Base-by-base conservation (phyloP, 2,888 invertebrate genomes). In the Eupithecia inturbata region DNA sequence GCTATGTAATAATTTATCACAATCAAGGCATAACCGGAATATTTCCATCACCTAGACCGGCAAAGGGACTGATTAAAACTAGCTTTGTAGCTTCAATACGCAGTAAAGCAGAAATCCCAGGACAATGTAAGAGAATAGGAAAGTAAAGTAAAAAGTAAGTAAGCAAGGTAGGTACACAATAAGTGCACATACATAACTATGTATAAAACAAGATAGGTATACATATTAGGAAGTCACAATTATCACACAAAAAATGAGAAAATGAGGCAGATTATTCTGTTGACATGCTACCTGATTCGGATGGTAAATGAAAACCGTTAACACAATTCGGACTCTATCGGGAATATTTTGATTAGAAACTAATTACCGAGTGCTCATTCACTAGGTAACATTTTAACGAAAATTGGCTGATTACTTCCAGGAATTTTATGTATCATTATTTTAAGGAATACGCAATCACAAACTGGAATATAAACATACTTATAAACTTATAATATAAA, bases 11-110 rank as follows among this genome's bases (percentile, higher is more conserved):
- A 69, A 57, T 67, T 45, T 60, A 60, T 71, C 71, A 66, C 39
- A 68, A 57, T 64, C 73, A 57, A 71, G 66, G 68, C 41, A 66
- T 45, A 74, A 28, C 39, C 19, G 53, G 22, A 60, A 68, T 73
- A 70, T 67, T 75, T 71, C 41, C 63, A 74, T 68, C 73, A 28
- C 72, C 70, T 66, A 76, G 60, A 87, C 88, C 87, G 89, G 90
- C 89, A 91, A 92, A 89, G 89, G 87, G 85, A 83, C 88, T 93
- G 92, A 94, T 94, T 94, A 93, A 94, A 93, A 92, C 85, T 87
- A 85, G 85, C 89, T 84, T 93, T 92, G 91, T 91, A 86, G 83
- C 84, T 83, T 80, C 85, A 68, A 64, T 71, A 83, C 80, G 78
- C 81, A 81, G 76, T 82, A 82, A 83, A 75, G 77, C 81, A 76